These are phyloP conservation scores for Saguinus midas DNA, from an alignment of 2,113 vertebrate species.

Conservation along the genomic window DNA sequence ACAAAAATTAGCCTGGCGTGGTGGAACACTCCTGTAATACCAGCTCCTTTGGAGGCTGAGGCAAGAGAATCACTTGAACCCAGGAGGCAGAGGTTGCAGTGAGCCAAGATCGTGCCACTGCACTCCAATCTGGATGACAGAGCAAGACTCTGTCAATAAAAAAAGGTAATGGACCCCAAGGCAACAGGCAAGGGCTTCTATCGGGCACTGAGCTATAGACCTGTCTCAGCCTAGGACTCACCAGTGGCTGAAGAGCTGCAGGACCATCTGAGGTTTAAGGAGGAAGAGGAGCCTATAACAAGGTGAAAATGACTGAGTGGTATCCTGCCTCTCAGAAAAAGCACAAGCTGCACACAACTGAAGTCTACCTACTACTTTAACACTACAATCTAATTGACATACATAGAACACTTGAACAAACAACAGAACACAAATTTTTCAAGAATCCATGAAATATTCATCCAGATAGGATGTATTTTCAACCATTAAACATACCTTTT, in stretches of 20 bases:
- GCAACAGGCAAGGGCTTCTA: background rate
- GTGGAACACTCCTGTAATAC: too few relatives aligned
- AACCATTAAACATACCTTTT: background rate
- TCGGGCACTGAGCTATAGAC: rapidly evolving
- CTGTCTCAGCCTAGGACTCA: background rate
- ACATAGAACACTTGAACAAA: background rate
- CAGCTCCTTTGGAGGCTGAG: too few relatives aligned
- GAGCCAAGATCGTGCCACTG: too few relatives aligned
- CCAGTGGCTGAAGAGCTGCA: background rate
- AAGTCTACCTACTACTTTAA: background rate
- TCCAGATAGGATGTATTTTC: background rate
- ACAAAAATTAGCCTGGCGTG: too few relatives aligned
- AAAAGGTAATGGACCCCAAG: background rate
- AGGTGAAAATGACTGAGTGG: rapidly evolving
- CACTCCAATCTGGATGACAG: too few relatives aligned
- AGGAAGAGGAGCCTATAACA: rapidly evolving
- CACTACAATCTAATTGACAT: background rate
- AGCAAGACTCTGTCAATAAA: too few relatives aligned
- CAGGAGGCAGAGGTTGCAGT: too few relatives aligned
- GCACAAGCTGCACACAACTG: background rate
- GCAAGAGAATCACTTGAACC: too few relatives aligned
- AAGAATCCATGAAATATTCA: background rate
- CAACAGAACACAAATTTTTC: background rate
- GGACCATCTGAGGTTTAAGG: too few relatives aligned
- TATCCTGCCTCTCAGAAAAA: rapidly evolving